phyloP scores from a whole-genome alignment of 92 coral and sea anemone species.

The Phenganax subtilis region DNA sequence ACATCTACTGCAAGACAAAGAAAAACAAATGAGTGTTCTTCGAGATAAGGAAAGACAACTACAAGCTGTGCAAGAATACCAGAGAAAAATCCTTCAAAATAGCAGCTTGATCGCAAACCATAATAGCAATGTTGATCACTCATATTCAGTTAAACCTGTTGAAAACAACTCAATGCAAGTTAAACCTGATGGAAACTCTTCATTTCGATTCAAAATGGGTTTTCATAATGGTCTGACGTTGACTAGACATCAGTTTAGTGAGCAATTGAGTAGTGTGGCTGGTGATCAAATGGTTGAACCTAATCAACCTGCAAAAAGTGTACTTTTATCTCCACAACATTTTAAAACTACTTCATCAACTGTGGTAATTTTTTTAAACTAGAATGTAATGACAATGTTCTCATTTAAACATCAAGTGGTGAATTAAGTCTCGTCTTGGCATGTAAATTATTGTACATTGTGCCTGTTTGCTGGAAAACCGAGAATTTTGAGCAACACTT shows the following conservation, averaged over 20 bases:
- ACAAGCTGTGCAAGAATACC: constrained; percentile 32
- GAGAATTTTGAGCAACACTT: too few relatives aligned
- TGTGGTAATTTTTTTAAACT: constrained; percentile 58
- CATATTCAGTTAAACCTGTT: background rate
- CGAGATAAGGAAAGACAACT: constrained; percentile 19
- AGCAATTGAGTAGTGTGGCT: background rate
- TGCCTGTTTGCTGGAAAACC: too few relatives aligned
- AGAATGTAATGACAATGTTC: constrained; percentile 57
- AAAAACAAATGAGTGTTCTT: constrained; percentile 22
- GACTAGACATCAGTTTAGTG: background rate
- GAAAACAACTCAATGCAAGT: background rate
- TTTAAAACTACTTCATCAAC: constrained; percentile 74
- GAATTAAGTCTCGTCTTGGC: too few relatives aligned
- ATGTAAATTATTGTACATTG: too few relatives aligned
- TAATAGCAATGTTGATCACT: background rate
- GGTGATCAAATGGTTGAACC: background rate
- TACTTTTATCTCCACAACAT: constrained; percentile 54
- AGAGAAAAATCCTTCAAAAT: constrained; percentile 22
- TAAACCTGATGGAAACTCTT: background rate
- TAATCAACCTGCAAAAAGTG: constrained; percentile 6
- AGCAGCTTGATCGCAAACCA: background rate
- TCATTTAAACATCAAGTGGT: background rate
- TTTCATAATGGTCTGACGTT: background rate
- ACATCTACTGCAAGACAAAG: constrained; percentile 28
- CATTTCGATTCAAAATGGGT: constrained; percentile 4